A percentile compares a stretch with the other conserved stretches of the same genome.
These are phyloP conservation scores for Clytia hemisphaerica DNA, from an alignment of 30 jellyfish, hydroid and myxozoan genomes.

Conservation along the genomic window DNA sequence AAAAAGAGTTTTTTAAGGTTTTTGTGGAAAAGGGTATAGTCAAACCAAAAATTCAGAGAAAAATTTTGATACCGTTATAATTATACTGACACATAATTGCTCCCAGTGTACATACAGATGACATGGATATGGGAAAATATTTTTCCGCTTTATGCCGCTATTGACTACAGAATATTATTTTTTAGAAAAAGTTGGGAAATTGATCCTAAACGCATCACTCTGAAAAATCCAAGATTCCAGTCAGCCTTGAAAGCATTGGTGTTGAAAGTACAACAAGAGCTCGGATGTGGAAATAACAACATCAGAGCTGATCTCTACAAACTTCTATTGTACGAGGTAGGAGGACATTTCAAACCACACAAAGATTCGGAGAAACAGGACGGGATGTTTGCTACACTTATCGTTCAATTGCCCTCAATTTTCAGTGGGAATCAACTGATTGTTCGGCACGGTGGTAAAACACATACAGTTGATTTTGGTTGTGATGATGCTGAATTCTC, in stretches of 20 bases:
- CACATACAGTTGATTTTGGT: slow-evolving; percentile 8
- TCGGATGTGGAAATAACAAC: background rate
- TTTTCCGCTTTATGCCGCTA: no score
- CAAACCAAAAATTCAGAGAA: no score
- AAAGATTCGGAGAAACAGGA: slow-evolving; percentile 23
- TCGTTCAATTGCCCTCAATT: slow-evolving; percentile 21
- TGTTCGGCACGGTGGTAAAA: slow-evolving; percentile 16
- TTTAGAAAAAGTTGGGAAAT: slow-evolving; percentile 32
- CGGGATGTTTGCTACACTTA: slow-evolving; percentile 34
- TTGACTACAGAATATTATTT: no score
- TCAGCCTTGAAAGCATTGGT: background rate
- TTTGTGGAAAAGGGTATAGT: no score
- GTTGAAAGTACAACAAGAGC: background rate
- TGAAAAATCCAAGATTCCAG: slow-evolving; percentile 15
- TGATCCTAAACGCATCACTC: background rate
- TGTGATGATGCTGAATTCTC: no score
- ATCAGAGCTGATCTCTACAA: slow-evolving; percentile 7
- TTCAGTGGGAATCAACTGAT: slow-evolving; percentile 13
- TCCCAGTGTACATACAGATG: no score
- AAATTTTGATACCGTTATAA: no score
- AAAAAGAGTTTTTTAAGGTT: no score
- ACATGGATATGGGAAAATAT: no score
- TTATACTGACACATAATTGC: no score
- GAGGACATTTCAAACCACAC: slow-evolving; percentile 27
- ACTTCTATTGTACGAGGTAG: slow-evolving; percentile 15